phyloP scores from a whole-genome alignment of 2,797 vertebrate genomes.

The Diceros bicornis region DNA sequence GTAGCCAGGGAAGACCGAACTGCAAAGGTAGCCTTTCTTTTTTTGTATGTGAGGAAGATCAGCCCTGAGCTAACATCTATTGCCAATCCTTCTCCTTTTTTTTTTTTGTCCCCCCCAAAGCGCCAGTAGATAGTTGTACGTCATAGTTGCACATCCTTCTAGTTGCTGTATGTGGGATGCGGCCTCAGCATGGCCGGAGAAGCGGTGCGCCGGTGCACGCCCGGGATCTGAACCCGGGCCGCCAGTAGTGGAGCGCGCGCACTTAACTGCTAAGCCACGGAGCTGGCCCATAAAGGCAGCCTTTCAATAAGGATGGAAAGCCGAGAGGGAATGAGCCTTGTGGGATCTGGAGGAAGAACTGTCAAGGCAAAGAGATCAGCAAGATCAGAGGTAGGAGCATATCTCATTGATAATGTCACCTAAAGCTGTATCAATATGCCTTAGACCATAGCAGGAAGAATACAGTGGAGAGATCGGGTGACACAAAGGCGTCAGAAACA shows the following conservation, averaged over 20 bases:
- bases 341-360: not conserved
- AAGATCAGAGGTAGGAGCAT: not conserved
- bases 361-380: not conserved
- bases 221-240: too few relatives aligned
- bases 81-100: too few relatives aligned
- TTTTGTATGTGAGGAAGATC: too few relatives aligned
- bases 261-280: too few relatives aligned
- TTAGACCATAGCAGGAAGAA: not conserved
- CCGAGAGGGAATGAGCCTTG: not conserved
- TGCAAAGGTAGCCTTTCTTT: not conserved
- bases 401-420: not conserved
- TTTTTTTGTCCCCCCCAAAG: too few relatives aligned
- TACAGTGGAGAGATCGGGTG: not conserved
- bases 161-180: too few relatives aligned
- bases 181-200: too few relatives aligned
- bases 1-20: not conserved
- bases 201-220: too few relatives aligned
- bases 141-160: too few relatives aligned
- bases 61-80: too few relatives aligned
- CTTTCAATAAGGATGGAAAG: not conserved
- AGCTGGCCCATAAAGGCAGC: not conserved
- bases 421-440: not conserved
- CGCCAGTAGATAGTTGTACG: too few relatives aligned
- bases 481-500: not conserved
- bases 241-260: too few relatives aligned